Evolutionary conservation across 1,140 invertebrate species (phyloP).

Genomic region (Antheraea pernyi): DNA sequence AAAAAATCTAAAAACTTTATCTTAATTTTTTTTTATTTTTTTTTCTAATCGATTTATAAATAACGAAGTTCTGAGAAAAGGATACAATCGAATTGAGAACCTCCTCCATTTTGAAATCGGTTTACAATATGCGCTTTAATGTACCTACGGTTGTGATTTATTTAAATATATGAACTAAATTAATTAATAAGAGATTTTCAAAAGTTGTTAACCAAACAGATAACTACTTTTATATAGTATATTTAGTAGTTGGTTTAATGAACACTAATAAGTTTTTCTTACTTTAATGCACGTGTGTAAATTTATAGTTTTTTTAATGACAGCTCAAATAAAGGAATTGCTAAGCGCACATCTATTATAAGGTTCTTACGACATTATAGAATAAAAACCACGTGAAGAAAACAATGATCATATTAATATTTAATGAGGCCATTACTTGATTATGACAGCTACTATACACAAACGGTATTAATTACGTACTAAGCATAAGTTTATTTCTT

Average conservation of each 20-base stretch:
- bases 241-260: neutral
- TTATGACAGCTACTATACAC: conserved; percentile 48
- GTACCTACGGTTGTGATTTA: no score
- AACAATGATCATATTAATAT: conserved; percentile 53
- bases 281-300: neutral
- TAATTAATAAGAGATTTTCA: no score
- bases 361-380: conserved; percentile 15
- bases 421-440: conserved; percentile 55
- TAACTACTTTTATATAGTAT: no score
- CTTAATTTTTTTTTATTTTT: no score
- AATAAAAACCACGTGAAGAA: conserved; percentile 28
- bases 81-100: no score
- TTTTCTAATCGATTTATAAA: no score
- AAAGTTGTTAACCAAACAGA: no score
- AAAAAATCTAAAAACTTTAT: no score
- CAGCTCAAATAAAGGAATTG: neutral
- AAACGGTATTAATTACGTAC: conserved; percentile 56
- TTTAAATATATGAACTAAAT: no score
- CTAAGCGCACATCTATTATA: neutral
- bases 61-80: no score
- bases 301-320: neutral
- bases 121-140: no score
- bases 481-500: conserved; percentile 40
- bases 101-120: no score
- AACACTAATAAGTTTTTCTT: neutral